Base-by-base conservation (phyloP, 2,797 vertebrate species). In the Bovichtus diacanthus region DNA sequence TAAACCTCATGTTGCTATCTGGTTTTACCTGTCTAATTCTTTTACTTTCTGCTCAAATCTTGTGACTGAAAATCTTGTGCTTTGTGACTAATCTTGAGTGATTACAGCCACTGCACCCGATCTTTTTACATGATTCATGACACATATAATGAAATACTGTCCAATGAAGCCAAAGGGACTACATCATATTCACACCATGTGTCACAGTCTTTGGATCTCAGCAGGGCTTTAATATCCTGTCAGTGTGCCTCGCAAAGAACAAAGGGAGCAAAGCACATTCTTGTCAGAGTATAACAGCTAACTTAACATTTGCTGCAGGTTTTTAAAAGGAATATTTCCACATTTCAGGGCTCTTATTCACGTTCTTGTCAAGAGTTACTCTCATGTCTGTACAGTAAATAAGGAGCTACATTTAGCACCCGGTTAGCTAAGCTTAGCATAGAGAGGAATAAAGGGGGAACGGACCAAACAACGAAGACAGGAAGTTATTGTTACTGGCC, bases 201-300 rank as follows among this genome's bases (percentile, higher is more conserved):
- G 67, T 81, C 55, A n/a, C 51, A 34, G 43, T 43, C 49, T 67
- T 51, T 72, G 13, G 51, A 59, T 53, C 36, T 44, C 53, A 44
- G 58, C 47, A 13, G 51, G 9, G 13, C 60, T 71, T 83, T 71
- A 34, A 83, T 75, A 44, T 78, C 61, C 74, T 65, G 70, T 64
- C 64, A 18, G 31, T 23, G 36, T 31, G 5, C 27, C 25, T n/a
- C 23, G 46, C 11, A 34, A 58, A 59, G 39, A 49, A 36, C 21
- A 51, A 58, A 41, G 18, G 10, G 53, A 4, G 18, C 25, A 43
- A 44, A 44, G 44, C 19, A 18, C 44, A 34, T 19, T 27, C 19
- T 39, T 21, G 51, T 71, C 36, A 31, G n/a, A 53, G 19, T 9
- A 6, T n/a, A 51, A 70, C 21, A 18, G 36, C 49, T 18, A 27